These are phyloP conservation scores for Fragum fragum DNA, from an alignment of 2,888 invertebrate species.

Conservation along the genomic window DNA sequence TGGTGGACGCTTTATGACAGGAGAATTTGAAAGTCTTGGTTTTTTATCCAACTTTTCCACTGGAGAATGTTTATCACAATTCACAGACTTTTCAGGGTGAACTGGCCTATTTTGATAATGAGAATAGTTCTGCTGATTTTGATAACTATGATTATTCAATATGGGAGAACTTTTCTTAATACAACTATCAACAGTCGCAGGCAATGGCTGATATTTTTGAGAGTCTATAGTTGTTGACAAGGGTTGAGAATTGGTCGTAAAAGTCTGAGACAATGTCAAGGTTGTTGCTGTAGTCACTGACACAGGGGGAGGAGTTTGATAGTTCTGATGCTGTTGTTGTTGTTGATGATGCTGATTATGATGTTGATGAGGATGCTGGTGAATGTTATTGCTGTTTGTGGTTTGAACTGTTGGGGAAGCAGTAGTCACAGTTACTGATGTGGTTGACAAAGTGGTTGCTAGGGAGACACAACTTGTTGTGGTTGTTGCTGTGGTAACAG, in stretches of 20 bases:
- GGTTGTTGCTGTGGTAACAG: constrained; percentile 81
- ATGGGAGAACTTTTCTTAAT: constrained; percentile 25
- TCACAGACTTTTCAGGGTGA: constrained; percentile 13
- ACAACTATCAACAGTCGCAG: constrained; percentile 12
- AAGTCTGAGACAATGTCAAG: not conserved
- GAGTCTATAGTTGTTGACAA: constrained; percentile 1
- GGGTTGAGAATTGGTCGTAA: not conserved
- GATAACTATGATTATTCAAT: constrained; percentile 11
- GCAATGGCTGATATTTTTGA: constrained; percentile 10
- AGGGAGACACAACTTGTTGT: constrained; percentile 69
- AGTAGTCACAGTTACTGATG: constrained; percentile 41
- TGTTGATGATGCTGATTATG: constrained; percentile 20
- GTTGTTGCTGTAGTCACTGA: constrained; percentile 1
- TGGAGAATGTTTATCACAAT: not conserved
- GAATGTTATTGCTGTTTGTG: constrained; percentile 5
- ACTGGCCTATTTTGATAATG: constrained; percentile 28
- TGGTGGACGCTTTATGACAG: constrained; percentile 47
- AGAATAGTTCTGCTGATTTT: not conserved
- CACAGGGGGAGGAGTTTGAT: not conserved
- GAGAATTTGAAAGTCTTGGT: constrained; percentile 11
- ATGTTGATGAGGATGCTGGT: constrained; percentile 30
- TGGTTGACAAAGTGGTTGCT: constrained; percentile 44
- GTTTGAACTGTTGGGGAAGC: constrained; percentile 48
- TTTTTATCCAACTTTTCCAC: constrained; percentile 13
- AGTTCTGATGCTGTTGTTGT: constrained; percentile 9